Conservation (phyloP, 2,888 invertebrate genomes). For the Hirtodrosophila alboralis region DNA sequence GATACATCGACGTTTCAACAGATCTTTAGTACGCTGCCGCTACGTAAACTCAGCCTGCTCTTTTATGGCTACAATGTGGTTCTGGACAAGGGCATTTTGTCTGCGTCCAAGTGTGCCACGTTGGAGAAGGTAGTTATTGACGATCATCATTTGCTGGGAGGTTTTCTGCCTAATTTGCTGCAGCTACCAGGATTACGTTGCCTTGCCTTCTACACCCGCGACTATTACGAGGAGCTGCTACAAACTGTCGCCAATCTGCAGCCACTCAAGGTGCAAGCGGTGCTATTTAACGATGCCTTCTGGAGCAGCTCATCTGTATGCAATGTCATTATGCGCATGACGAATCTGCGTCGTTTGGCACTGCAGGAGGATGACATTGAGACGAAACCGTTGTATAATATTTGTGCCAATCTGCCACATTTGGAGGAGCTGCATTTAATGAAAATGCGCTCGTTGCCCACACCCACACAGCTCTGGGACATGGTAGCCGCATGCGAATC, state of each 20-base stretch:
- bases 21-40: slow-evolving; percentile 27
- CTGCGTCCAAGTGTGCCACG: slow-evolving; percentile 30
- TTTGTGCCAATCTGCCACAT: slow-evolving; percentile 29
- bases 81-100: slow-evolving; percentile 17
- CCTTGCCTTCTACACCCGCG: slow-evolving; percentile 42
- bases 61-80: slow-evolving; percentile 36
- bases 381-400: slow-evolving; percentile 20
- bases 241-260: slow-evolving; percentile 18
- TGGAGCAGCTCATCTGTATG: slow-evolving; percentile 36
- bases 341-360: slow-evolving; percentile 38
- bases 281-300: slow-evolving; percentile 49
- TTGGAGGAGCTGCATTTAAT: slow-evolving; percentile 60
- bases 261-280: slow-evolving; percentile 24
- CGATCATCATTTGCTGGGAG: slow-evolving; percentile 45
- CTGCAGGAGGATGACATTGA: slow-evolving; percentile 53
- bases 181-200: slow-evolving; percentile 32
- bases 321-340: slow-evolving; percentile 17
- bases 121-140: slow-evolving; percentile 58
- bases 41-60: slow-evolving; percentile 51
- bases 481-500: slow-evolving; percentile 7
- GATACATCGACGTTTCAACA: slow-evolving; percentile 10
- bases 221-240: slow-evolving; percentile 34
- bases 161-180: slow-evolving; percentile 34
- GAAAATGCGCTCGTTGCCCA: slow-evolving; percentile 50
- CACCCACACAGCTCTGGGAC: slow-evolving; percentile 42